Evolutionary conservation across 2,888 invertebrate genomes (phyloP), one percentile per base, ranked within the genome.

Genomic region (Pachydiplax longipennis): DNA sequence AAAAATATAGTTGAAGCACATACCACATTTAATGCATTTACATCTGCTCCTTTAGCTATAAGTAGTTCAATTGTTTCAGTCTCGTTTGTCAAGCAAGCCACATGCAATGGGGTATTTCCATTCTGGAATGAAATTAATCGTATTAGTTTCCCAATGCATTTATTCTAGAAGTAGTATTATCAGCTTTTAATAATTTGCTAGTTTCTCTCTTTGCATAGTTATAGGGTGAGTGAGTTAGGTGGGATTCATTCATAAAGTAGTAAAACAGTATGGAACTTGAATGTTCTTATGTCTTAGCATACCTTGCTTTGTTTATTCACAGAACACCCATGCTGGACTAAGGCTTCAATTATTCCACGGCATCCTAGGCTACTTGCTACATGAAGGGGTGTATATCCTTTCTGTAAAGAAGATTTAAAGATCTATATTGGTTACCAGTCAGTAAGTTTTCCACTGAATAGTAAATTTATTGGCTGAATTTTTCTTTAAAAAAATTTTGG

Each of bases 31-130:
- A 96, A 95, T 91, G 96, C 95, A 91, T 97, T 96, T 10, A 97
- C 95, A 93, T 97, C 96, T 0, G 97, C 96, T 35, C 97, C 97
- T 92, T 95, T 96, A 2, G 95, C 94, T 91, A 97, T 95, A 91
- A 97, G 94, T 91, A 96, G 94, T 93, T 96, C 96, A 12, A 96
- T 96, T 35, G 96, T 96, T 92, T 96, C 96, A 8, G 95, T 95
- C 91, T 97, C 97, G 93, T 98, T 97, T 0, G 96, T 96, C 31
- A 97, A 94, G 92, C 98, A 98, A 2, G 98, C 97, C 93, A 97
- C 95, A 93, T 98, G 98, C 8, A 98, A 94, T 0, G 98, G 98
- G 0, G 98, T 98, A 93, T 97, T 96, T 0, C 98, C 98, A 92
- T 96, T 96, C 96, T 92, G 90, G 25, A 87, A 87, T 37, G 53